Evolutionary conservation across 2,888 invertebrate species (phyloP), one percentile per base, ranked within the genome.

Genomic region (Cheilosia soror): DNA sequence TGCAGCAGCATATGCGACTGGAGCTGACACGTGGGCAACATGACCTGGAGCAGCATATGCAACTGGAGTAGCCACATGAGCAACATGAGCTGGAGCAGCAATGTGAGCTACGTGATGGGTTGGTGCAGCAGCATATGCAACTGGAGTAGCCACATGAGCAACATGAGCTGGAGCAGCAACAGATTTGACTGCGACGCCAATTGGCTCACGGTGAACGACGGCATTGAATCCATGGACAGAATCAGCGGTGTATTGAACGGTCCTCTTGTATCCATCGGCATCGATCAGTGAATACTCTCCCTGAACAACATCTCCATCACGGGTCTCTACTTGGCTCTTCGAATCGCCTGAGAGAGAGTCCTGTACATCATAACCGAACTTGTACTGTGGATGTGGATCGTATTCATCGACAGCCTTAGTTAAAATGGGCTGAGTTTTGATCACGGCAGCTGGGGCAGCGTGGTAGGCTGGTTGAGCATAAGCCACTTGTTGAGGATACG

Each of bases 261-360:
- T 90, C 55, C 91, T 89, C 76, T 89, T 89, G 82, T 88, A 89
- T 6, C 91, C 92, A 89, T 92, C 92, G 57, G 92, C 87, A 87
- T 92, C 91, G 58, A 90, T 88, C 69, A 92, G 87, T 0, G 91
- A 91, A 82, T 92, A 92, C 88, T 91, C 90, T 57, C 92, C 92
- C 76, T 87, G 89, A 4, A 92, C 92, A 37, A 90, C 89, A 85
- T 92, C 91, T 40, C 91, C 92, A 87, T 91, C 90, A 58, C 92
- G 91, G 55, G 89, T 89, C 87, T 92, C 92, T 44, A 89, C 87
- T 87, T 92, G 92, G 72, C 89, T 90, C 88, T 92, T 92, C 7
- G 90, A 89, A 77, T 92, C 92, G 6, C 92, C 92, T 13, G 91
- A 90, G 11, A 90, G 42, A 25, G 88, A 57, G 65, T 92, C 92